Evolutionary conservation across 53 echinoderm and acorn worm species (phyloP).

Genomic region (Paracentrotus lividus): DNA sequence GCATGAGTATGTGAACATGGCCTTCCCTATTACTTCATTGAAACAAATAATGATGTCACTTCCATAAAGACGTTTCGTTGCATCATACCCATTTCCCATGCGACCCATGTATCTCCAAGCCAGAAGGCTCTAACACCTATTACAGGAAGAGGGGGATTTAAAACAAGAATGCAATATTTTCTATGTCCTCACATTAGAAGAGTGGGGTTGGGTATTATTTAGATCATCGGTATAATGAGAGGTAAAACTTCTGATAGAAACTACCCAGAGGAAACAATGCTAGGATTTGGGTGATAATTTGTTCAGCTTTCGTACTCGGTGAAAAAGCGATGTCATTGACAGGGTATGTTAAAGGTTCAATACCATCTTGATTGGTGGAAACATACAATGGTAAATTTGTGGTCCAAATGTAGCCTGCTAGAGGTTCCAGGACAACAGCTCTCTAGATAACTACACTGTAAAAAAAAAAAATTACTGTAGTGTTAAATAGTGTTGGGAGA

Average conservation of each 20-base stretch:
- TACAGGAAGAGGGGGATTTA: conserved; percentile 32
- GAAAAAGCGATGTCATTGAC: background rate
- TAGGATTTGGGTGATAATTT: background rate
- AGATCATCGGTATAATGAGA: background rate
- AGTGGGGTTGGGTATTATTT: background rate
- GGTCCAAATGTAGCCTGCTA: too few species aligned
- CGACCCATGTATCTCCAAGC: background rate
- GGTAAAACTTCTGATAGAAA: background rate
- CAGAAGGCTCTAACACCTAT: background rate
- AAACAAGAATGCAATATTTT: background rate
- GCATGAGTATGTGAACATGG: background rate
- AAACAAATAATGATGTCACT: conserved; percentile 50
- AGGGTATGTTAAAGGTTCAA: background rate
- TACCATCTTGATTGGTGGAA: background rate
- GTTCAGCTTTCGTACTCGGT: background rate
- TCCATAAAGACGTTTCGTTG: conserved; percentile 12
- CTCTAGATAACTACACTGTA: too few species aligned
- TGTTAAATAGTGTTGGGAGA: too few species aligned
- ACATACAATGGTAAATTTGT: too few species aligned
- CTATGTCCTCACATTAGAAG: background rate
- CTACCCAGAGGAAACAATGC: conserved; percentile 5
- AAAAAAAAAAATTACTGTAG: too few species aligned
- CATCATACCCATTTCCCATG: conserved; percentile 47
- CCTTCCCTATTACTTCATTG: background rate
- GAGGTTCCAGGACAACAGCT: too few species aligned